Evolutionary conservation across 2,888 invertebrate species (phyloP), one percentile per base, ranked within the genome.

Genomic region (Strigamia maritima): DNA sequence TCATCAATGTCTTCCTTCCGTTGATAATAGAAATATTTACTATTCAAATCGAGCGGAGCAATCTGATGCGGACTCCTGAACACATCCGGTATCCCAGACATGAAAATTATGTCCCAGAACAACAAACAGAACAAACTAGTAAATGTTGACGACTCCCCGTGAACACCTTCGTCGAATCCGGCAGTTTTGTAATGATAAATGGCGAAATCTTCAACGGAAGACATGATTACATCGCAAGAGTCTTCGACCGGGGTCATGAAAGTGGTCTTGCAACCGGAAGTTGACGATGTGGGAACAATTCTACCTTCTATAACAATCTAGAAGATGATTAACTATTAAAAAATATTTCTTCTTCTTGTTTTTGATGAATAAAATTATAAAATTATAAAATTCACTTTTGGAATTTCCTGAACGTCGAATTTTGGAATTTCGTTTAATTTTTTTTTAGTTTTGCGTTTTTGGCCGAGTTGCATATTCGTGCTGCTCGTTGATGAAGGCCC

Each of bases 71-170:
- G 86, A 0, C 89, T 89, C 70, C 92, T 87, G 85, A 93, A 94
- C 14, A 90, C 87, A 80, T 92, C 92, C 0, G 88, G 87, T 16
- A 91, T 86, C 81, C 88, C 87, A 14, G 85, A 82, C 79, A 86
- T 84, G 83, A 90, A 92, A 75, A 95, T 90, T 2, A 93, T 90
- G 82, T 94, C 92, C 94, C 94, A 95, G 85, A 94, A 93, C 8
- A 93, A 86, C 0, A 92, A 86, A 49, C 88, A 88, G 85, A 92
- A 92, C 79, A 93, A 84, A 0, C 90, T 89, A 2, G 87, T 87
- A 7, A 92, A 87, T 19, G 91, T 88, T 0, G 89, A 86, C 1
- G 92, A 92, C 85, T 94, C 93, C 83, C 91, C 92, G 84, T 93
- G 93, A n/a, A 90, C 86, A 14, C 91, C 90, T 82, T 87, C 84